Evolutionary conservation across 2,113 vertebrate genomes (phyloP).

Genomic region (Callopanchax toddi): DNA sequence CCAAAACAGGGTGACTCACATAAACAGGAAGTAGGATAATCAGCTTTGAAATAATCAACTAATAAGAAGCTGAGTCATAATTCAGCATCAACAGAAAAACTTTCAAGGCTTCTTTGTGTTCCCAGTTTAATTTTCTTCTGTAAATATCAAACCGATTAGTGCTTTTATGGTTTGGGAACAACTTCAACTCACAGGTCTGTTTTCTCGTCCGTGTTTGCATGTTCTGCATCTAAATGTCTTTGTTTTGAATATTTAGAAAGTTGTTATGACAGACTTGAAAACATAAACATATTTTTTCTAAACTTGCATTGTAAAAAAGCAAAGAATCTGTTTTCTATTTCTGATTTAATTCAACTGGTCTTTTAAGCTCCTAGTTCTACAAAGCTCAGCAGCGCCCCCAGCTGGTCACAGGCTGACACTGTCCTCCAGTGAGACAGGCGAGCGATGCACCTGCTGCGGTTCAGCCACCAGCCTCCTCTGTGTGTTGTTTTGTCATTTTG

Average conservation of each 20-base stretch:
- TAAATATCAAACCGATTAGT: neutral
- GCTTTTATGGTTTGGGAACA: neutral
- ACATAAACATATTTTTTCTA: neutral
- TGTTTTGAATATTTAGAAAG: neutral
- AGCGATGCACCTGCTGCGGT: neutral
- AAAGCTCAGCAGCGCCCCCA: constrained; percentile 32
- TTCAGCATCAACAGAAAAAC: too few species aligned
- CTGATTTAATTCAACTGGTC: neutral
- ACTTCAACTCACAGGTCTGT: neutral
- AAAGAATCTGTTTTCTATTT: neutral
- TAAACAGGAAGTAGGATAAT: too few species aligned
- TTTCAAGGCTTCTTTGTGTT: too few species aligned
- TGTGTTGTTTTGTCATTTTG: constrained; percentile 6
- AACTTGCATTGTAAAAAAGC: neutral
- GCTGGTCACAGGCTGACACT: neutral
- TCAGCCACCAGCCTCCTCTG: neutral
- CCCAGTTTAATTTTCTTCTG: neutral
- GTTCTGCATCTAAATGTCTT: neutral
- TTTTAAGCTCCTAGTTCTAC: too few species aligned
- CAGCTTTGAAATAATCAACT: too few species aligned
- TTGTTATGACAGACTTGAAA: neutral
- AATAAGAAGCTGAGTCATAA: too few species aligned
- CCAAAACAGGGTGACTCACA: too few species aligned
- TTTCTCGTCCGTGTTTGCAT: neutral
- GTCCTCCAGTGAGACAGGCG: neutral